Evolutionary conservation across 2,888 invertebrate species (phyloP).

Genomic region (Leptinotarsa juncta): DNA sequence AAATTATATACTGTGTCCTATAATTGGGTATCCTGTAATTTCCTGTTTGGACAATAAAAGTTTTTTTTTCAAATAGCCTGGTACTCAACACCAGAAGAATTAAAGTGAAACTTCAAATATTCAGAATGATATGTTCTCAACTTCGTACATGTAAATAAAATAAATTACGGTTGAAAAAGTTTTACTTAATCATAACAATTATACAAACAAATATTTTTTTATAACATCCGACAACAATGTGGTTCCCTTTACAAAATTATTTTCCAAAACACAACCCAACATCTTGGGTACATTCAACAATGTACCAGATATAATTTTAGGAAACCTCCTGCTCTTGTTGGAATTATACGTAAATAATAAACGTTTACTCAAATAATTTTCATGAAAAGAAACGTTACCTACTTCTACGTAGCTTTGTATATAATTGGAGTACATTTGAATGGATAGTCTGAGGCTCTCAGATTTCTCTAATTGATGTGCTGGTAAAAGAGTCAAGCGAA

Average conservation of each 20-base stretch:
- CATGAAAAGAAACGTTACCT: constrained; percentile 78
- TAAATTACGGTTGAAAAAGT: background rate
- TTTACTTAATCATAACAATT: background rate
- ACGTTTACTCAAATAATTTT: constrained; percentile 82
- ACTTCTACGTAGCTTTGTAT: constrained; percentile 76
- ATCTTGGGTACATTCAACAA: constrained; percentile 80
- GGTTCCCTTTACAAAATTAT: constrained; percentile 59
- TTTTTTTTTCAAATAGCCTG: too few relatives aligned
- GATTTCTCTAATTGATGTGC: constrained; percentile 72
- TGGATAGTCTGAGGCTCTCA: constrained; percentile 76
- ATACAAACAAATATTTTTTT: constrained; percentile 7
- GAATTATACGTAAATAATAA: constrained; percentile 75
- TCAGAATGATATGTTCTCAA: too few relatives aligned
- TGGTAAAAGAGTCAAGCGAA: constrained; percentile 72
- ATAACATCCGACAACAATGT: constrained; percentile 10
- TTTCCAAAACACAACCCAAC: constrained; percentile 79
- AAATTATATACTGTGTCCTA: too few relatives aligned
- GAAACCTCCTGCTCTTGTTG: constrained; percentile 71
- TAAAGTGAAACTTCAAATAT: too few relatives aligned
- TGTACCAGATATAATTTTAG: constrained; percentile 78
- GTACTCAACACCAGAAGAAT: too few relatives aligned
- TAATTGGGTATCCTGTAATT: too few relatives aligned
- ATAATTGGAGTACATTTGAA: constrained; percentile 81
- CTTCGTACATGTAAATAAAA: background rate
- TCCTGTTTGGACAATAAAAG: too few relatives aligned